Base-by-base conservation (phyloP, 2,113 vertebrate species). In the Litocranius walleri region DNA sequence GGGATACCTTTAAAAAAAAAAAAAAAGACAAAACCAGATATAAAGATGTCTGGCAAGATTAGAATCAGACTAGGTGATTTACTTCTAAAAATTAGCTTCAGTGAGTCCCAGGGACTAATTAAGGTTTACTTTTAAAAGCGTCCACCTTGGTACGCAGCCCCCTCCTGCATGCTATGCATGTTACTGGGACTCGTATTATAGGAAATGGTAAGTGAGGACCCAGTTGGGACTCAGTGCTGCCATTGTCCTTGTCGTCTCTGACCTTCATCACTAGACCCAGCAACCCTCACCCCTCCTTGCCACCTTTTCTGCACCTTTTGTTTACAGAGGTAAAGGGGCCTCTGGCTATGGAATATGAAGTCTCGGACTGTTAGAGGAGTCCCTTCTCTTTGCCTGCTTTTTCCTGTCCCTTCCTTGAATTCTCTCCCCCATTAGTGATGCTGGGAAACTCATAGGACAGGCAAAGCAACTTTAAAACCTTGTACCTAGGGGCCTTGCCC, bases 41-140 rank as follows among this genome's bases (percentile, higher is more conserved):
- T 83, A 85, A 94, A 95, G 88, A 95, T 96, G 83, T 98, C 97
- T 97, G 97, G 80, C 87, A 94, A 94, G 82, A 33, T 96, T 97
- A 81, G 67, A 88, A 97, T 97, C 96, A 89, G 95, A 91, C 88
- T 96, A 97, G 91, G 48, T 94, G 88, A 97, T 98, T 98, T 98
- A 93, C 97, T 97, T 98, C 84, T 97, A 97, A 97, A 96, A 96
- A 85, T 97, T 95, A 84, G 59, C 96, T 97, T 97, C 95, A 93
- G 36, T 98, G 98, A 98, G 98, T 98, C 97, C 98, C 97, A 98
- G 96, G 96, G 97, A 98, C 98, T 98, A 95, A 95, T 91, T 96
- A 96, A 95, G 80, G 84, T 98, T 97, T 98, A 87, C 96, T 91
- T 95, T 85, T 33, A 97, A 97, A 93, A 96, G 93, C 45, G 48